A percentile compares a stretch with the other conserved stretches of the same genome.
These are phyloP conservation scores for Molothrus aeneus DNA, from an alignment of 2,797 vertebrate genomes.

Conservation along the genomic window DNA sequence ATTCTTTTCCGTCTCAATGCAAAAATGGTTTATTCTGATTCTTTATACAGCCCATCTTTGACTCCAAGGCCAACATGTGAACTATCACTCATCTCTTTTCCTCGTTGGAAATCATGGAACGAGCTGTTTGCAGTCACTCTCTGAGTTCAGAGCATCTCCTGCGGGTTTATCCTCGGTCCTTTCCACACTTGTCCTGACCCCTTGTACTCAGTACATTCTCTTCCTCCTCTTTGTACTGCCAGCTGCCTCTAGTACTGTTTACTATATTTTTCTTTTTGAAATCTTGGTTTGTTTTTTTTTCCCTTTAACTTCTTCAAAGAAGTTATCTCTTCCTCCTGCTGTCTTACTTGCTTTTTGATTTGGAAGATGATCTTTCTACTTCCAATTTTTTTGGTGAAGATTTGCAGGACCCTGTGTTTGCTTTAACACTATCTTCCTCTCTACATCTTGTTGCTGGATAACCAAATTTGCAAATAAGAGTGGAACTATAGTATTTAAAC, in stretches of 20 bases:
- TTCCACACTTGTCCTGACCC: constrained; percentile 28
- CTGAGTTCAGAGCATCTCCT: neutral
- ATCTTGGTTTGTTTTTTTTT: neutral
- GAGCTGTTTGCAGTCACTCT: neutral
- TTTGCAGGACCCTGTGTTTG: neutral
- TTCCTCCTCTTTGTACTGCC: constrained; percentile 25
- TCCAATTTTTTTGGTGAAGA: neutral
- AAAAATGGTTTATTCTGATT: neutral
- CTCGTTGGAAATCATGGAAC: neutral
- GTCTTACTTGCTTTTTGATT: neutral
- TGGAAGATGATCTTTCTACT: neutral
- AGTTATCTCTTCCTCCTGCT: neutral
- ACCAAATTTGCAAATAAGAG: constrained; percentile 13
- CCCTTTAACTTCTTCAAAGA: neutral
- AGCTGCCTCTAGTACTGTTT: constrained; percentile 30
- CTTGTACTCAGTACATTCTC: constrained; percentile 7
- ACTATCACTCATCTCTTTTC: neutral
- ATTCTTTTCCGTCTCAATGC: neutral
- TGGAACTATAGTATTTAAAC: neutral
- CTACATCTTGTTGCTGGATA: neutral
- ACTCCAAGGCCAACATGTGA: neutral
- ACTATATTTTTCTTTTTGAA: constrained; percentile 27
- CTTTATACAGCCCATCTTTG: neutral
- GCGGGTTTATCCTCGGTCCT: neutral
- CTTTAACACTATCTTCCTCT: neutral